phyloP scores from a whole-genome alignment of 2,888 invertebrate genomes.

The Entomobrya proxima region DNA sequence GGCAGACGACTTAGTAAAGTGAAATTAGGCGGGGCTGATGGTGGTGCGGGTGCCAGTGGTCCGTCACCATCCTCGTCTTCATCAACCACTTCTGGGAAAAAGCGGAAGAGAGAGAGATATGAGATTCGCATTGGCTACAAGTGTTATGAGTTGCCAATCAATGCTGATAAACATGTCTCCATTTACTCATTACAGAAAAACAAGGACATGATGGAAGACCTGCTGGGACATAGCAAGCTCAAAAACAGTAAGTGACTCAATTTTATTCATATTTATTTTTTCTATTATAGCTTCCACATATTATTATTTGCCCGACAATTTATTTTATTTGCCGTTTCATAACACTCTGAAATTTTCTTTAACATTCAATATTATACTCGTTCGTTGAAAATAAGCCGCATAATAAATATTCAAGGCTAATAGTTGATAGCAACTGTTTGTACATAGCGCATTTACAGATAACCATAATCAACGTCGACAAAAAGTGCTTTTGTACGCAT shows the following conservation, averaged over 20 bases:
- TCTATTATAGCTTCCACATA: neutral
- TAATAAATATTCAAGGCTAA: constrained; percentile 19
- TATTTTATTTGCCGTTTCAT: neutral
- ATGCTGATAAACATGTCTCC: constrained; percentile 72
- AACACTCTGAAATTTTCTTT: neutral
- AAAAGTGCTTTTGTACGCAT: neutral
- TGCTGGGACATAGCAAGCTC: constrained; percentile 83
- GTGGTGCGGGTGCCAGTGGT: constrained; percentile 21
- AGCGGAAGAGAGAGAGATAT: constrained; percentile 73
- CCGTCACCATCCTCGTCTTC: constrained; percentile 35
- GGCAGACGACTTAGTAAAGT: constrained; percentile 22
- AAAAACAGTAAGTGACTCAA: constrained; percentile 82
- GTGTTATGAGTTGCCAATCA: constrained; percentile 71
- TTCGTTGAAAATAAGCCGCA: neutral
- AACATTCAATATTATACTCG: neutral
- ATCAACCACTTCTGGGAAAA: constrained; percentile 58
- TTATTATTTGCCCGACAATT: neutral
- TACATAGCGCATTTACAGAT: neutral
- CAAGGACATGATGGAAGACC: constrained; percentile 86
- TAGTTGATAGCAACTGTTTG: neutral
- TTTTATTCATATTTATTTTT: neutral
- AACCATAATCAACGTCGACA: neutral
- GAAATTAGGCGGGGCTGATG: constrained; percentile 35
- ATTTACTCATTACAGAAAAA: constrained; percentile 83
- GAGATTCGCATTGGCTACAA: constrained; percentile 75